A percentile compares a stretch with the other conserved stretches of the same genome.
These are phyloP conservation scores for Nesogale talazaci DNA, from an alignment of 2,113 vertebrate genomes.

Conservation along the genomic window DNA sequence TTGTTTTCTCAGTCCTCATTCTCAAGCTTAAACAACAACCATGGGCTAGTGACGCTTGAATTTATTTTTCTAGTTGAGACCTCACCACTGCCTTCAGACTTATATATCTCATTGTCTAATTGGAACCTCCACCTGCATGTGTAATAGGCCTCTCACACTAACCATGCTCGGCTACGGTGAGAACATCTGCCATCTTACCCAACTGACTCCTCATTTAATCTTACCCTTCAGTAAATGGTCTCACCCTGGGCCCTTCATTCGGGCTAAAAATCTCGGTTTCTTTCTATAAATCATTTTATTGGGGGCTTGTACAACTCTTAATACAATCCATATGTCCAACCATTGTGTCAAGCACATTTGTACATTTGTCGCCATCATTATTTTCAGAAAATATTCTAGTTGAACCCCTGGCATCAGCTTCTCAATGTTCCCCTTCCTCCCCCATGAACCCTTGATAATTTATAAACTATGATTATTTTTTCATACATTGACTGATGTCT, in stretches of 20 bases:
- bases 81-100: neutral
- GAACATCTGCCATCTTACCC: neutral
- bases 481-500: too few relatives aligned
- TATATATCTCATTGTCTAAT: neutral
- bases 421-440: too few relatives aligned
- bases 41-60: neutral
- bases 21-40: neutral
- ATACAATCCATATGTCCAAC: too few relatives aligned
- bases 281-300: too few relatives aligned
- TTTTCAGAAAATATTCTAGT: too few relatives aligned
- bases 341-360: too few relatives aligned
- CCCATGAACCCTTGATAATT: too few relatives aligned
- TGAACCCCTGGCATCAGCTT: too few relatives aligned
- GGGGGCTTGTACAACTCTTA: too few relatives aligned
- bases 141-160: neutral
- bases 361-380: too few relatives aligned
- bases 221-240: neutral
- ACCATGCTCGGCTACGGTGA: neutral
- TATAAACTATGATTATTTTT: too few relatives aligned
- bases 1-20: neutral
- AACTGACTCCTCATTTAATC: neutral
- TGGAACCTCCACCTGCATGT: neutral
- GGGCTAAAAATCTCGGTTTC: neutral
- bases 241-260: neutral
- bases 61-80: neutral